Evolutionary conservation across 2,113 vertebrate genomes (phyloP), one percentile per base, ranked within the genome.

Genomic region (Balaenoptera acutorostrata): DNA sequence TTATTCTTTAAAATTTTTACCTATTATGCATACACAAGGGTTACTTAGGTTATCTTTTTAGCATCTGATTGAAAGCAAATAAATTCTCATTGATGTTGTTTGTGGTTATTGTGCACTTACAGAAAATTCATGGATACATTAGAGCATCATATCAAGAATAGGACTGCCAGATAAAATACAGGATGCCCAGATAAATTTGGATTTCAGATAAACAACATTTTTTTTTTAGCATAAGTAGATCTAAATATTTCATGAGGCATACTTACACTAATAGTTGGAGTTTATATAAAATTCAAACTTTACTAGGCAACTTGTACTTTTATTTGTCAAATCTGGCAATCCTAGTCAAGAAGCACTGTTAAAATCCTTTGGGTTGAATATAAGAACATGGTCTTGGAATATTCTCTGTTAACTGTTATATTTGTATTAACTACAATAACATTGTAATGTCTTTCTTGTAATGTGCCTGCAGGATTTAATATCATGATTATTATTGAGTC

Each of bases 401-500:
- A 41, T 39, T 52, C n/a, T 90, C 63, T 90, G 63, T 90, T 90
- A 81, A 41, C 27, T 17, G 3, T 81, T 68, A 80, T 41, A 41
- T 90, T 90, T 90, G 12, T 68, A 52, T 68, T 66, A 39, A 23
- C 46, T 52, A 66, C 57, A 49, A 36, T 71, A 66, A 64, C 33
- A 23, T 25, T 64, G 21, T 49, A 78, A 49, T 1, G 12, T 52
- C 46, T 90, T 77, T 29, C 77, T 78, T 90, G 25, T 41, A 41
- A 78, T 36, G 13, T 78, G 13, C 21, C n/a, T 55, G 61, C 21
- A 46, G 89, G 64, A 44, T 71, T 71, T 81, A 82, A 46, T 82
- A 44, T 57, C 18, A 57, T 59, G 13, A 59, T 71, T 69, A 44
- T 90, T 95, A 49, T 7, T 52, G 74, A 99, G 93, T 97, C 96